Evolutionary conservation across 2,888 invertebrate species (phyloP), one percentile per base, ranked within the genome.

Genomic region (Nycteola revayana): DNA sequence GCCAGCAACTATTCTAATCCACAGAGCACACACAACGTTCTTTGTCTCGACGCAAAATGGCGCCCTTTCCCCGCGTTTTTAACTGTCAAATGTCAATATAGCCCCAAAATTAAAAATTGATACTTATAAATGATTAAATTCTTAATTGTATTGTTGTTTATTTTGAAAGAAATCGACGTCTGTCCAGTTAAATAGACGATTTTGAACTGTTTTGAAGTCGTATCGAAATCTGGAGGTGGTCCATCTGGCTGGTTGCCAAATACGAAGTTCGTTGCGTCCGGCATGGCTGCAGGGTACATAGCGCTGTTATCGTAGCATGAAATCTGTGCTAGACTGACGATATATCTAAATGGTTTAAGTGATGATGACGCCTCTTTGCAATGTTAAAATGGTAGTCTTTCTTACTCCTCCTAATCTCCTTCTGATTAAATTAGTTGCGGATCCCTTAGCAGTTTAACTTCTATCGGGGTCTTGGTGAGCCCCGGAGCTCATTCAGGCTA

Each of bases 211-310:
- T 66, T 63, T 55, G 32, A 44, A 36, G 39, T 42, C 36, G 53
- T 54, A 49, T 55, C 50, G 57, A 48, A 59, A 49, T 42, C 63
- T 81, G 90, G 89, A 74, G 41, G 28, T 3, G 35, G 32, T 77
- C 89, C 89, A 89, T 11, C 72, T 90, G 91, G 91, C 81, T 11
- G 1, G 1, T 0, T 54, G 89, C 91, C 91, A 91, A 91, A 74
- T 84, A 90, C 90, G 90, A 83, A 90, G 82, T 80, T 63, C 66
- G 54, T 42, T 58, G 60, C 66, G 65, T 40, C 43, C 37, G 42
- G 40, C 40, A 34, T 14, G 14, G 3, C 11, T 20, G 18, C 56
- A 58, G 62, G 77, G 80, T 70, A 36, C 41, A 32, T 5, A 37
- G n/a, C n/a, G n/a, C n/a, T n/a, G n/a, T n/a, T n/a, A n/a, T n/a